Conservation (phyloP, 2,888 invertebrate species). For the Drosophila cyrtoloma region DNA sequence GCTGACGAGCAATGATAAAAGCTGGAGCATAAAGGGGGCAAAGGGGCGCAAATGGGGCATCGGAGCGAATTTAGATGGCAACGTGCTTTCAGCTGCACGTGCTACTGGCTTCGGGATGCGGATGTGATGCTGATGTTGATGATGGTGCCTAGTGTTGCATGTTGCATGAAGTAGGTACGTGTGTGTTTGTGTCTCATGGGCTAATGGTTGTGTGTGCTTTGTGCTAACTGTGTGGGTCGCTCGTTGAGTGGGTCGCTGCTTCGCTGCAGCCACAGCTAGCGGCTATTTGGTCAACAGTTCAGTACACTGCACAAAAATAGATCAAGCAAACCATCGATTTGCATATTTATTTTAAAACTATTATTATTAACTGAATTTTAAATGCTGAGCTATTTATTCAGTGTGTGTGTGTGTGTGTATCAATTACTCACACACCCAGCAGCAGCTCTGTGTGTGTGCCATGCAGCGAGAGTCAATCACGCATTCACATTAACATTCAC, state of each 20-base stretch:
- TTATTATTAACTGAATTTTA: background rate
- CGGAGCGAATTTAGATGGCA: conserved; percentile 45
- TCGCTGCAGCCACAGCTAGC: conserved; percentile 17
- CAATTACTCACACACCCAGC: background rate
- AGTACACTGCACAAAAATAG: background rate
- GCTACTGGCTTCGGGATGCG: conserved; percentile 46
- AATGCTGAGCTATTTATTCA: background rate
- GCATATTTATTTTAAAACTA: background rate
- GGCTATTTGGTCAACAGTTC: conserved; percentile 36
- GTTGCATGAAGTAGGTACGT: conserved; percentile 20
- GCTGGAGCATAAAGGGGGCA: background rate
- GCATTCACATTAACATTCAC: conserved; percentile 14
- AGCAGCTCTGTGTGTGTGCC: conserved; percentile 20
- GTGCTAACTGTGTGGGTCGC: conserved; percentile 34
- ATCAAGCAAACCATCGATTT: background rate
- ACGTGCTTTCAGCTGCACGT: conserved; percentile 42
- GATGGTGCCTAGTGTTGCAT: conserved; percentile 1
- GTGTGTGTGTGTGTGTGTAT: background rate
- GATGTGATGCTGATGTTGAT: conserved; percentile 45
- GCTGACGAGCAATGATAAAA: conserved; percentile 40
- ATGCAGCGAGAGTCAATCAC: conserved; percentile 22
- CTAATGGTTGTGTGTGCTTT: conserved; percentile 9
- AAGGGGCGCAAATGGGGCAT: background rate
- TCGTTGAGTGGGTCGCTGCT: conserved; percentile 37
- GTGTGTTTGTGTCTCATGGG: conserved; percentile 10